Base-by-base conservation (phyloP, 2,888 invertebrate species). In the Lasioglossum vierecki region DNA sequence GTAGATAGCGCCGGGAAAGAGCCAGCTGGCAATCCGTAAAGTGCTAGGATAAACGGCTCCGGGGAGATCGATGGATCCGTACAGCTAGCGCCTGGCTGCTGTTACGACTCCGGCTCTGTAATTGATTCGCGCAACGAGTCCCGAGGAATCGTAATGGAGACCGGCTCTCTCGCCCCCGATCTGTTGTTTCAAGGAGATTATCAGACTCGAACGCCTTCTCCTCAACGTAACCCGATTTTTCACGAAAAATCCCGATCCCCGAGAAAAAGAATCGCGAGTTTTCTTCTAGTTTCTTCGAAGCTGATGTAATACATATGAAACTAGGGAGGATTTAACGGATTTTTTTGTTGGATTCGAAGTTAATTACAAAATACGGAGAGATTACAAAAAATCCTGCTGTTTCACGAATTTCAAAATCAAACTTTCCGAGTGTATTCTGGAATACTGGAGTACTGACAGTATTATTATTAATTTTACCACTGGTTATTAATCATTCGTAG, bases 21-120 rank as follows among this genome's bases (percentile, higher is more conserved):
- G 63, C 2, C 71, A 71, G 35, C 57, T 53, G 66, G 75, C 80
- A 78, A 77, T 74, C 79, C 80, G 76, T 78, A 70, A 70, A 85
- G 79, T 80, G 74, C 80, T 63, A 41, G 66, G 77, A 70, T 76
- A 73, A 72, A 81, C 77, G 66, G 53, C 46, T 18, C 18, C 11
- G 60, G 46, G 68, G 77, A 76, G 79, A 81, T 63, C 70, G 41
- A 49, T 66, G 76, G 53, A 68, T 39, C 46, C 39, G 70, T 70
- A n/a, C 44, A n/a, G 57, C 72, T 35, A 71, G 30, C 18, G 15
- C 70, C 49, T 76, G 8, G 39, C 26, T 30, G 9, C 41, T 75
- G 49, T 73, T 73, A 35, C 41, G 22, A 35, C 53, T 30, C 26
- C 15, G 30, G 30, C 30, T 53, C 18, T 63, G 30, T 76, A 80